Evolutionary conservation across 2,888 invertebrate species (phyloP).

Genomic region (Drosophila kambysellisi): DNA sequence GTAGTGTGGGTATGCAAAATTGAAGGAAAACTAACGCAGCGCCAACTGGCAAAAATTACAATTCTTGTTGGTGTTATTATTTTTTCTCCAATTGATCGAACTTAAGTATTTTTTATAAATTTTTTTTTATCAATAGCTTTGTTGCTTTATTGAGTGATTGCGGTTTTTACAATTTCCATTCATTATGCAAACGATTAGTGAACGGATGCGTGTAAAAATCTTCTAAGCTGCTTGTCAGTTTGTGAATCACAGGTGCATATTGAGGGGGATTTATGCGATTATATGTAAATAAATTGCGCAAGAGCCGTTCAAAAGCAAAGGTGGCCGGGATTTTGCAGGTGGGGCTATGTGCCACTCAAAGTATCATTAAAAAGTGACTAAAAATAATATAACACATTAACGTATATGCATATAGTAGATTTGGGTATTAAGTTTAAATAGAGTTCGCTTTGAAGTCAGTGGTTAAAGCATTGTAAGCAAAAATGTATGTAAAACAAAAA

Average conservation of each 20-base stretch:
- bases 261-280: constrained; percentile 24
- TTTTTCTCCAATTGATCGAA: constrained; percentile 4
- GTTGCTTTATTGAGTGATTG: constrained; percentile 12
- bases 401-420: constrained; percentile 21
- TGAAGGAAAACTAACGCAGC: constrained; percentile 43
- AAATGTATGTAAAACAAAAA: constrained; percentile 12
- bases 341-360: constrained; percentile 62
- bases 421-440: constrained; percentile 18
- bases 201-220: constrained; percentile 39
- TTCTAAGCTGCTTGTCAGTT: constrained; percentile 59
- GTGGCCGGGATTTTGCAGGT: constrained; percentile 15
- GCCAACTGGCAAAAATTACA: constrained; percentile 25
- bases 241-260: constrained; percentile 71
- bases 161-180: constrained; percentile 24
- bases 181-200: constrained; percentile 22
- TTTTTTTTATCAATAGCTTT: constrained; percentile 24
- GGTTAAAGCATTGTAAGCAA: constrained; percentile 37
- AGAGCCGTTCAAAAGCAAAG: constrained; percentile 51
- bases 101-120: constrained; percentile 9
- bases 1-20: constrained; percentile 45
- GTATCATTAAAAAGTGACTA: constrained; percentile 70
- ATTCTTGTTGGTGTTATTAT: neutral
- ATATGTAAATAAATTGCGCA: constrained; percentile 41
- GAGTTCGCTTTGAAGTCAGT: constrained; percentile 19
- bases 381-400: constrained; percentile 63